A percentile compares a stretch with the other conserved stretches of the same genome.
phyloP scores from a whole-genome alignment of 2,888 invertebrate species.

The Tachina fera region DNA sequence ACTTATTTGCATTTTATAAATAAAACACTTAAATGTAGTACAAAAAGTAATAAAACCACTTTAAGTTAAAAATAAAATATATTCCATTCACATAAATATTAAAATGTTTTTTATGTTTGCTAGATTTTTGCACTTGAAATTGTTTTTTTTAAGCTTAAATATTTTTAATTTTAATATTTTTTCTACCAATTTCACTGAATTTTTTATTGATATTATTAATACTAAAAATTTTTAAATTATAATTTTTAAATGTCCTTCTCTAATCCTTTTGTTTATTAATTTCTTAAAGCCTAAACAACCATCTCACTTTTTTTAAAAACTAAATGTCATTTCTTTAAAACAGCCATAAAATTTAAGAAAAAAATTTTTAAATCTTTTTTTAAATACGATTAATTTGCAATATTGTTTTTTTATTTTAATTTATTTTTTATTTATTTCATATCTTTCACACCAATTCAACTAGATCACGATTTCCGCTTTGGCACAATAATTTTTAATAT shows the following conservation, averaged over 20 bases:
- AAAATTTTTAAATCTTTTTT: conserved; percentile 15
- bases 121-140: too few species aligned
- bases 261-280: conserved; percentile 12
- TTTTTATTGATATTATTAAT: conserved; percentile 12
- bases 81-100: too few species aligned
- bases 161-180: too few species aligned
- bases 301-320: neutral
- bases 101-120: too few species aligned
- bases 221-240: neutral
- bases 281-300: conserved; percentile 20
- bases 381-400: conserved; percentile 25
- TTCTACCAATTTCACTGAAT: too few species aligned
- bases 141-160: too few species aligned
- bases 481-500: neutral
- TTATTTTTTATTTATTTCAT: conserved; percentile 7
- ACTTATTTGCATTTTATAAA: too few species aligned
- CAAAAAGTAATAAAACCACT: too few species aligned
- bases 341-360: neutral
- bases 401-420: conserved; percentile 9
- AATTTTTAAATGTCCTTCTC: neutral
- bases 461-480: conserved; percentile 66
- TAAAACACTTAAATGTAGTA: too few species aligned
- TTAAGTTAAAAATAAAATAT: too few species aligned
- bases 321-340: neutral
- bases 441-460: conserved; percentile 51